phyloP scores from a whole-genome alignment of 2,888 invertebrate species.

The Caenorhabditis sp. region DNA sequence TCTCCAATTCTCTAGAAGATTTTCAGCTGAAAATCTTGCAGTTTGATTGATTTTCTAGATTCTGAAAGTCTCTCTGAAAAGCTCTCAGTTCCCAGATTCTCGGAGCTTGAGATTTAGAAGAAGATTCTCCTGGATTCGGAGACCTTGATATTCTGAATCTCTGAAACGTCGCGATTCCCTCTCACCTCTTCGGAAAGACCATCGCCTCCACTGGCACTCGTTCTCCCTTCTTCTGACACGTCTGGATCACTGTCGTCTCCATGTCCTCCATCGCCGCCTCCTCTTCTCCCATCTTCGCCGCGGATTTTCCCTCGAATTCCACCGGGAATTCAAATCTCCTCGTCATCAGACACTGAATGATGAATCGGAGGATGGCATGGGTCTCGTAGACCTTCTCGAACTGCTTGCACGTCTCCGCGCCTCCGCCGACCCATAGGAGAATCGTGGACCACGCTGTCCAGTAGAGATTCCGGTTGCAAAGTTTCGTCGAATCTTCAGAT shows the following conservation, averaged over 20 bases:
- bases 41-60: no score
- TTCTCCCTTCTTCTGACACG: constrained; percentile 39
- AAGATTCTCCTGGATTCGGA: no score
- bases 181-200: constrained; percentile 22
- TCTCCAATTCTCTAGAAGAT: no score
- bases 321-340: constrained; percentile 51
- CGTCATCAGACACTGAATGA: constrained; percentile 37
- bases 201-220: not conserved
- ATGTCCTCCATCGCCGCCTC: not conserved
- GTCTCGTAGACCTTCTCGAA: constrained; percentile 43
- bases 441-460: constrained; percentile 55
- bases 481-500: not conserved
- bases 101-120: no score
- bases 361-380: constrained; percentile 50
- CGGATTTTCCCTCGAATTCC: constrained; percentile 51
- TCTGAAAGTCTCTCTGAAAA: no score
- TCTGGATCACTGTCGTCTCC: constrained; percentile 1
- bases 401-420: constrained; percentile 9
- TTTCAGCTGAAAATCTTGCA: no score
- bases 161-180: not conserved
- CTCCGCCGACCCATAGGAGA: constrained; percentile 54
- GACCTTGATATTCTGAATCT: not conserved
- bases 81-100: no score
- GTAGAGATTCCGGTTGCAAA: constrained; percentile 22
- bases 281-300: constrained; percentile 14